These are phyloP conservation scores for Conus ventricosus DNA, from an alignment of 1,140 invertebrate species.

Conservation along the genomic window DNA sequence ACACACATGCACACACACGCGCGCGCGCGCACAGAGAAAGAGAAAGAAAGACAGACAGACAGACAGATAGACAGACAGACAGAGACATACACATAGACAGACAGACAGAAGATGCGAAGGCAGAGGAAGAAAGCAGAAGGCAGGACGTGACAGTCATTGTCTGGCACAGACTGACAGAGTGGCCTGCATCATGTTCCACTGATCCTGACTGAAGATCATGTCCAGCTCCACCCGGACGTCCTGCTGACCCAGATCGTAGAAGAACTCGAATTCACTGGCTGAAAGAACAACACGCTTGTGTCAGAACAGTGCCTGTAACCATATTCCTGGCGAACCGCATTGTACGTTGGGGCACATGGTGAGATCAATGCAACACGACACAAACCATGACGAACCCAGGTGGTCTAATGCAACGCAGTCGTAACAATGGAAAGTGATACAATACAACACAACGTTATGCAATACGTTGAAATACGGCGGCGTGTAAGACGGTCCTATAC, in stretches of 20 bases:
- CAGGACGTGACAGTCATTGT: not conserved
- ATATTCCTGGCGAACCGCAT: not conserved
- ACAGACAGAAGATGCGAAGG: not conserved
- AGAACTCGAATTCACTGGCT: conserved; percentile 27
- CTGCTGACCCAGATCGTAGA: conserved; percentile 27
- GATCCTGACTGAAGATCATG: conserved; percentile 33
- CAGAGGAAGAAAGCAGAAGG: not conserved
- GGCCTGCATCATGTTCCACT: conserved; percentile 27
- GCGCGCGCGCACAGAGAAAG: too few relatives aligned
- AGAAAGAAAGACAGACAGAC: too few relatives aligned
- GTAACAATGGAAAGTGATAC: too few relatives aligned
- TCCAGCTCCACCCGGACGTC: conserved; percentile 39
- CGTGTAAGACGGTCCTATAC: too few relatives aligned
- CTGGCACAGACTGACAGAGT: not conserved
- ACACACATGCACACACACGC: too few relatives aligned
- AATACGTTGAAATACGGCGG: too few relatives aligned
- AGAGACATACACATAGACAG: too few relatives aligned
- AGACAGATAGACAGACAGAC: too few relatives aligned
- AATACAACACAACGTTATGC: too few relatives aligned
- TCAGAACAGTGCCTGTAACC: not conserved
- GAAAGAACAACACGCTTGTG: not conserved
- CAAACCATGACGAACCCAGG: too few relatives aligned
- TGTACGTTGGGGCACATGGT: not conserved
- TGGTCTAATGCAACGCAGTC: too few relatives aligned
- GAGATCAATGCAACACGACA: not conserved